phyloP scores from a whole-genome alignment of 2,797 vertebrate genomes.

The Thamnophis elegans region DNA sequence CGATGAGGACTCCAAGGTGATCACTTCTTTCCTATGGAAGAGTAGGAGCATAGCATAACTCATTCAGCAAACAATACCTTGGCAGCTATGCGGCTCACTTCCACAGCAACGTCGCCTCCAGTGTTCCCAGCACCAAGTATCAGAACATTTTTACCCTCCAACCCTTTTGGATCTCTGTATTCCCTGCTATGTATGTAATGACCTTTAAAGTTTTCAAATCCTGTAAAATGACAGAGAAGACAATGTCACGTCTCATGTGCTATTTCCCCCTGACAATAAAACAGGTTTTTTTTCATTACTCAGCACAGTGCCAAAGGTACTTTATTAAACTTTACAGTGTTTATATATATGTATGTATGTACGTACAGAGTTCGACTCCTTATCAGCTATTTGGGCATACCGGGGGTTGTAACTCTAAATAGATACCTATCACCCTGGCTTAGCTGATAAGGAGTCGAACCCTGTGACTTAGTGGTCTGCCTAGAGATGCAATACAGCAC shows the following conservation, averaged over 20 bases:
- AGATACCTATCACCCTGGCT: too few relatives aligned
- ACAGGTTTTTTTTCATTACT: fast-evolving
- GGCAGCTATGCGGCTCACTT: slow-evolving; percentile 78
- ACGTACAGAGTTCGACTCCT: too few relatives aligned
- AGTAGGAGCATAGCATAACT: neutral
- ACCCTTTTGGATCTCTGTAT: slow-evolving; percentile 78
- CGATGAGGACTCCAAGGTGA: neutral
- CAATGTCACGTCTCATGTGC: neutral
- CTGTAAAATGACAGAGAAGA: slow-evolving; percentile 62
- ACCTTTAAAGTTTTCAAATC: slow-evolving; percentile 81
- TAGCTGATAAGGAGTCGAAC: too few relatives aligned
- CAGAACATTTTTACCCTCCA: slow-evolving; percentile 78
- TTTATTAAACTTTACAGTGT: neutral
- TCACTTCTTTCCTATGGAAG: neutral
- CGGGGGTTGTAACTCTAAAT: too few relatives aligned
- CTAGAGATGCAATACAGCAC: too few relatives aligned
- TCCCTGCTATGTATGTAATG: slow-evolving; percentile 80
- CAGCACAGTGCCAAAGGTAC: neutral
- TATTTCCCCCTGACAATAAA: neutral
- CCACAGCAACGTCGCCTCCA: slow-evolving; percentile 82
- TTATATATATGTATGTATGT: too few relatives aligned
- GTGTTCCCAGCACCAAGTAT: slow-evolving; percentile 87
- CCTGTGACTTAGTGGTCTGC: too few relatives aligned
- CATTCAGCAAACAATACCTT: slow-evolving; percentile 70
- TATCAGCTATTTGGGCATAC: too few relatives aligned